Conservation (phyloP, 2,797 vertebrate species). For the Crenichthys baileyi region DNA sequence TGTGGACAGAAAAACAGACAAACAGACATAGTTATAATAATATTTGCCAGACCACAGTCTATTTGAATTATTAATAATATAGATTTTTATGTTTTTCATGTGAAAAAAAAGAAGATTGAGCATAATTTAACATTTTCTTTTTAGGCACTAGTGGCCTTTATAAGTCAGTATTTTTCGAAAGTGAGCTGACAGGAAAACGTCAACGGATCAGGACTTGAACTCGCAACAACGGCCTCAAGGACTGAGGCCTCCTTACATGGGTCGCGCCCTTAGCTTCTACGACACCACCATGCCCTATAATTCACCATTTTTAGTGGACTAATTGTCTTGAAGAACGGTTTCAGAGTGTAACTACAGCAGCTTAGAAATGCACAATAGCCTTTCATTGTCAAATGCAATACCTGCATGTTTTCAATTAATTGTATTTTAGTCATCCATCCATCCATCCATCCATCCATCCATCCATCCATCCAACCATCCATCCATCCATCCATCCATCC, state of each 20-base stretch:
- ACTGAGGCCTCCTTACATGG: too few species aligned
- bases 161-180: too few species aligned
- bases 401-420: not conserved
- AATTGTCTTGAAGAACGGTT: not conserved
- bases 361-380: not conserved
- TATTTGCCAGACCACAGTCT: not conserved
- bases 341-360: not conserved
- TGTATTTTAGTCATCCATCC: not conserved
- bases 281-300: too few species aligned
- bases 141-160: too few species aligned
- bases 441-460: not conserved
- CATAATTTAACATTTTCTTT: too few species aligned
- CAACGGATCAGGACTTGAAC: too few species aligned
- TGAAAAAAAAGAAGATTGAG: too few species aligned
- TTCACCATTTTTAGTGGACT: not conserved
- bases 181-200: too few species aligned
- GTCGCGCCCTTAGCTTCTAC: too few species aligned
- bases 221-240: too few species aligned
- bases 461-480: accelerated
- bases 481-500: too few species aligned
- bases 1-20: not conserved
- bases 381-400: not conserved
- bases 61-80: not conserved
- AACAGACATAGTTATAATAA: not conserved
- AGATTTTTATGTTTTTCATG: not conserved